Evolutionary conservation across 2,888 invertebrate species (phyloP).

Genomic region (Rhagonycha fulva): DNA sequence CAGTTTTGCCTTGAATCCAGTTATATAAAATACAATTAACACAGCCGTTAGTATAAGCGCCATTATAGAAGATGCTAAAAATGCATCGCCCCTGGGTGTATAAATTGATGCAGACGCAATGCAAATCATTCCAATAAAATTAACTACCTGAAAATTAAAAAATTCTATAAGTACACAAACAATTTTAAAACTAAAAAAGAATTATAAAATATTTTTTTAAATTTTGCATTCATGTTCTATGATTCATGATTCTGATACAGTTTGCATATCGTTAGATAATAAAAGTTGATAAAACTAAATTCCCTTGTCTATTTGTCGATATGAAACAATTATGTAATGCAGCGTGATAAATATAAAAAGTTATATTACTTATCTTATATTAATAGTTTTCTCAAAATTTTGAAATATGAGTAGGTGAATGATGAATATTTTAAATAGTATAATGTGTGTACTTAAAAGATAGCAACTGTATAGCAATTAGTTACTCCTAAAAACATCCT

Average conservation of each 20-base stretch:
- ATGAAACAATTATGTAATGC: neutral
- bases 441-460: no score
- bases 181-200: neutral
- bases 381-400: neutral
- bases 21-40: slow-evolving; percentile 30
- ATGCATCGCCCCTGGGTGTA: slow-evolving; percentile 32
- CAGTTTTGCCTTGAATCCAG: slow-evolving; percentile 27
- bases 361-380: neutral
- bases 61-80: slow-evolving; percentile 34
- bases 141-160: slow-evolving; percentile 33
- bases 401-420: neutral
- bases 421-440: neutral
- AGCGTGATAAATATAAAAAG: neutral
- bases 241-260: neutral
- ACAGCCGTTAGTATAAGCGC: slow-evolving; percentile 32
- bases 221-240: neutral
- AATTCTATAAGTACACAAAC: neutral
- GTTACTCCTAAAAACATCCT: neutral
- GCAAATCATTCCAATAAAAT: slow-evolving; percentile 36
- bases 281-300: neutral
- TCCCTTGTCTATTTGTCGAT: neutral
- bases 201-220: no score
- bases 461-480: no score
- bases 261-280: neutral
- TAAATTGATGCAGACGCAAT: slow-evolving; percentile 7